Evolutionary conservation across 2,113 vertebrate species (phyloP), one percentile per base, ranked within the genome.

Genomic region (Mirza zaza): DNA sequence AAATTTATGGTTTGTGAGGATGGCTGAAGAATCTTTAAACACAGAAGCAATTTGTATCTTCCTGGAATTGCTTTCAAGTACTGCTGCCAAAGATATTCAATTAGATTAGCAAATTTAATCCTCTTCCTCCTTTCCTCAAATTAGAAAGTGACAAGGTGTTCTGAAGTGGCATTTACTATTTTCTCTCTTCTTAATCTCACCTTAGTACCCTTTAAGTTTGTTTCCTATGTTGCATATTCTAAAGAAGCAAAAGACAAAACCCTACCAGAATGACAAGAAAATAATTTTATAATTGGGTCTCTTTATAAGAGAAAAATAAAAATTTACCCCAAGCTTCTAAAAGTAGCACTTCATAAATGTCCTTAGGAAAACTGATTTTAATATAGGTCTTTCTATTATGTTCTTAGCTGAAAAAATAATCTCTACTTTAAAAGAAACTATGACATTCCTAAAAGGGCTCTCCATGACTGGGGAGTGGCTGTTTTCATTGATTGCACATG

Each of bases 71-170:
- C 67, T 89, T 86, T 97, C 73, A 82, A 94, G 89, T 20, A 73
- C 25, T 27, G n/a, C 82, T 63, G 95, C 42, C 71, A 91, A 95
- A 81, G 81, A 93, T 82, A 55, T 29, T 92, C 57, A 68, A 70
- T 95, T 96, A 93, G 92, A 95, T 91, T 73, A 93, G 42, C 77
- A 94, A 93, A 94, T 85, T 57, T 67, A 93, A 91, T 91, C 91
- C 61, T 91, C 70, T 94, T 91, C 61, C 36, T 82, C 55, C 27
- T 83, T 39, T 25, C 13, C 32, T 67, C 70, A 42, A 85, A 50
- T 90, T 39, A 57, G 61, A 84, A 73, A 89, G 67, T 42, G 70
- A 55, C 50, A 87, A 57, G 29, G 70, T 52, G 17, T 65, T 95
- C 59, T 39, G 13, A 73, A 87, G 50, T 17, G 29, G 25, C 52